A percentile compares a stretch with the other conserved stretches of the same genome.
Conservation (phyloP, 1,140 invertebrate species). For the Triops cancriformis region DNA sequence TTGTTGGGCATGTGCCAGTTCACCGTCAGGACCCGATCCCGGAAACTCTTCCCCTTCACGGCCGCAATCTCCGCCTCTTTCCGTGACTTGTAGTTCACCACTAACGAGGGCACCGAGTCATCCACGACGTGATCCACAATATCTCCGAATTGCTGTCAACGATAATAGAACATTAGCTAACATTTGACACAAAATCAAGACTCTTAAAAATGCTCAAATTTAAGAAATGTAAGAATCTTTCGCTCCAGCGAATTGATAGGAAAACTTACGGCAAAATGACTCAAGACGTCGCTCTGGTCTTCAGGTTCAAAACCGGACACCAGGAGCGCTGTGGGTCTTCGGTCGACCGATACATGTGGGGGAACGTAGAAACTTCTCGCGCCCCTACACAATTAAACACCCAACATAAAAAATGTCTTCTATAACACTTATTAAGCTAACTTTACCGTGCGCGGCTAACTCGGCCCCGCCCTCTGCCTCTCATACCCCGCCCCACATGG, state of each 20-base stretch:
- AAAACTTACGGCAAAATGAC: conserved; percentile 58
- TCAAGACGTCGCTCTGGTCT: conserved; percentile 57
- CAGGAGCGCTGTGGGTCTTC: conserved; percentile 65
- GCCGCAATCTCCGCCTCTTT: conserved; percentile 63
- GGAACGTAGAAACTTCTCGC: conserved; percentile 30
- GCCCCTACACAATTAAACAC: conserved; percentile 23
- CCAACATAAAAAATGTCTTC: conserved; percentile 29
- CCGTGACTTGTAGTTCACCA: conserved; percentile 60
- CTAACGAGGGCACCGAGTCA: conserved; percentile 54
- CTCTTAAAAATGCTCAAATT: not conserved
- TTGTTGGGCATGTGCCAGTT: conserved; percentile 36
- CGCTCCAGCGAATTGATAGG: too few species aligned
- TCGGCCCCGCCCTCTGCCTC: conserved; percentile 19
- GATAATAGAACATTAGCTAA: too few species aligned
- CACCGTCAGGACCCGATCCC: conserved; percentile 44
- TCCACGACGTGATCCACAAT: conserved; percentile 59
- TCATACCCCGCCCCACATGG: conserved; percentile 26
- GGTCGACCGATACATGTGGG: conserved; percentile 60
- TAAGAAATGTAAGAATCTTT: too few species aligned
- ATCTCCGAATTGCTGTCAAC: conserved; percentile 56
- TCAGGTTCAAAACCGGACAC: conserved; percentile 66
- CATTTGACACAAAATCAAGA: conserved; percentile 25
- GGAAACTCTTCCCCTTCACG: conserved; percentile 55
- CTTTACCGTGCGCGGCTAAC: conserved; percentile 12
- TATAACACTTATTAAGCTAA: not conserved